Evolutionary conservation across 2,113 vertebrate species (phyloP).

Genomic region (Nestor notabilis): DNA sequence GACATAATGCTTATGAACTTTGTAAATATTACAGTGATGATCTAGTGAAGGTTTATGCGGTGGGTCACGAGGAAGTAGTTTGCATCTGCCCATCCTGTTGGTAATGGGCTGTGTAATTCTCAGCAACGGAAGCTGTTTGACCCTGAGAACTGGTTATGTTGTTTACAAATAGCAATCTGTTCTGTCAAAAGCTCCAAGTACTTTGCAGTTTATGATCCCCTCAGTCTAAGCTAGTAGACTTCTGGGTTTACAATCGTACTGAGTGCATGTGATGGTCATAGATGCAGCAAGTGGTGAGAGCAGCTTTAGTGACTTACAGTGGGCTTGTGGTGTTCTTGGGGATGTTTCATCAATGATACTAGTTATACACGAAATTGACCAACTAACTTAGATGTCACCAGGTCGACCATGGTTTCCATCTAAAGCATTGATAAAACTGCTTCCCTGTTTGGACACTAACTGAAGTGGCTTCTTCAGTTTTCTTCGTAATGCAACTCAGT

Average conservation of each 20-base stretch:
- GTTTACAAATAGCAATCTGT: neutral
- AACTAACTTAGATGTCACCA: neutral
- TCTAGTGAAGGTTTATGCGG: neutral
- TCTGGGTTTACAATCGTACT: neutral
- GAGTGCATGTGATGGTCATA: neutral
- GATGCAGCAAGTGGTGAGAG: neutral
- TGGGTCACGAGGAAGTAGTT: neutral
- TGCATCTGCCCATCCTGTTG: neutral
- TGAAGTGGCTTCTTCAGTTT: neutral
- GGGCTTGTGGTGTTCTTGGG: neutral
- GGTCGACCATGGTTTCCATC: neutral
- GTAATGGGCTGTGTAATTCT: neutral
- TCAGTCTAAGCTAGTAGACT: neutral
- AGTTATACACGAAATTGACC: neutral
- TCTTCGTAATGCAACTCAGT: neutral
- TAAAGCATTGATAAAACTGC: neutral
- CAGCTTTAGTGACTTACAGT: neutral
- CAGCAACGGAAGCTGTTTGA: neutral
- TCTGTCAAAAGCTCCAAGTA: neutral
- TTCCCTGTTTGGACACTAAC: neutral
- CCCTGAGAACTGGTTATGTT: neutral
- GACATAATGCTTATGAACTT: neutral
- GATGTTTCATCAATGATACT: fast-evolving
- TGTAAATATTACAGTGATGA: neutral
- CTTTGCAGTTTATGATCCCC: neutral